Evolutionary conservation across 2,888 invertebrate species (phyloP).

Genomic region (Drosophila suboccidentalis): DNA sequence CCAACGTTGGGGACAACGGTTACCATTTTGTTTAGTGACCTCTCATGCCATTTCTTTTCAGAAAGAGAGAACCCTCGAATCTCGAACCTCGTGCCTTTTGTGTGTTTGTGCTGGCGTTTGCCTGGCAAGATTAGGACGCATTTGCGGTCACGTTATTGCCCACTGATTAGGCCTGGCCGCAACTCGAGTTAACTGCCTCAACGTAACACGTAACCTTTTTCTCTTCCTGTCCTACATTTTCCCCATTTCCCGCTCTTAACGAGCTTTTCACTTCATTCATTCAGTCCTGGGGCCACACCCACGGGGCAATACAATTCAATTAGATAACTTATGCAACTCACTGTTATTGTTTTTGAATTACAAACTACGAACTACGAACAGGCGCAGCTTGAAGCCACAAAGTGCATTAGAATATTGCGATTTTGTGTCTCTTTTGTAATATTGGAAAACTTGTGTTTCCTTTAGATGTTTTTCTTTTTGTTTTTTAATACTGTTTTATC

Average conservation of each 20-base stretch:
- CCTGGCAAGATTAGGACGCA: constrained; percentile 71
- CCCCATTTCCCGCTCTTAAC: constrained; percentile 42
- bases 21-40: constrained; percentile 75
- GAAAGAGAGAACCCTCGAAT: constrained; percentile 5
- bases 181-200: constrained; percentile 66
- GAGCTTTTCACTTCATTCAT: constrained; percentile 73
- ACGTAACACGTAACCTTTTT: constrained; percentile 54
- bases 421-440: constrained; percentile 4
- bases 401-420: constrained; percentile 68
- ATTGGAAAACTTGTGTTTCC: constrained; percentile 11
- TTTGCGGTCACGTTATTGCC: constrained; percentile 81
- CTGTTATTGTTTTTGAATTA: constrained; percentile 44
- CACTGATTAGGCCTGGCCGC: constrained; percentile 76
- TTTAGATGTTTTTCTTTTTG: background rate
- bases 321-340: constrained; percentile 71
- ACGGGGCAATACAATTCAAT: constrained; percentile 61
- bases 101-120: constrained; percentile 36
- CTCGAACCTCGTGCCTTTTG: constrained; percentile 52
- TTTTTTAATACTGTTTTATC: constrained; percentile 17
- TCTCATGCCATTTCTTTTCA: constrained; percentile 40
- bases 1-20: constrained; percentile 63
- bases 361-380: constrained; percentile 29
- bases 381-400: constrained; percentile 61
- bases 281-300: constrained; percentile 31
- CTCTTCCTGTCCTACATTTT: background rate